Evolutionary conservation across 2,113 vertebrate genomes (phyloP).

Genomic region (Cyprinodon variegatus): DNA sequence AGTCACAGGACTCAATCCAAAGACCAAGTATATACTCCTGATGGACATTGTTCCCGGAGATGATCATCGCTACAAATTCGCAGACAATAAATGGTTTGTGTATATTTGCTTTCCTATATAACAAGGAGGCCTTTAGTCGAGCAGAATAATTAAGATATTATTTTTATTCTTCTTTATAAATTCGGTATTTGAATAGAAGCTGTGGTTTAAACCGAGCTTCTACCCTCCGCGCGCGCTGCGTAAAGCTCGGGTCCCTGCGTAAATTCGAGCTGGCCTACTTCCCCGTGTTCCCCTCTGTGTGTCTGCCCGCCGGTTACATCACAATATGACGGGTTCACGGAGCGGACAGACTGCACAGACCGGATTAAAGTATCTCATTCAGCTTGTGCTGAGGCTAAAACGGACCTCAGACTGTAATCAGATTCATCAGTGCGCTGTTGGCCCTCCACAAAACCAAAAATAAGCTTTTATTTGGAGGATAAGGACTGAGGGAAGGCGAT

Average conservation of each 20-base stretch:
- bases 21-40: slow-evolving; percentile 97
- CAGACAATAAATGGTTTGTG: slow-evolving; percentile 96
- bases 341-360: slow-evolving; percentile 59
- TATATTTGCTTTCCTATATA: background rate
- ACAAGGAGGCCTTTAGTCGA: background rate
- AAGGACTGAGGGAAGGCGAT: background rate
- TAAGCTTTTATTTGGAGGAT: background rate
- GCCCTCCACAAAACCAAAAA: background rate
- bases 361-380: slow-evolving; percentile 59
- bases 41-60: slow-evolving; percentile 95
- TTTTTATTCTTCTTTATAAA: background rate
- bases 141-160: background rate
- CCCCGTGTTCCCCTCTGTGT: slow-evolving; percentile 42
- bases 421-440: slow-evolving; percentile 12
- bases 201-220: background rate
- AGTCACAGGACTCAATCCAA: slow-evolving; percentile 95
- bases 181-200: background rate
- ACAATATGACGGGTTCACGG: slow-evolving; percentile 67
- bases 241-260: slow-evolving; percentile 56
- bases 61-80: slow-evolving; percentile 97
- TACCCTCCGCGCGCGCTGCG: slow-evolving; percentile 20
- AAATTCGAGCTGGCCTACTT: slow-evolving; percentile 63
- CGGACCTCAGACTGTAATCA: slow-evolving; percentile 14
- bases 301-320: slow-evolving; percentile 65
- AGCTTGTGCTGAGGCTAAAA: slow-evolving; percentile 26